A percentile compares a stretch with the other conserved stretches of the same genome.
phyloP scores from a whole-genome alignment of 2,113 vertebrate species.

The Tylochromis polylepis region DNA sequence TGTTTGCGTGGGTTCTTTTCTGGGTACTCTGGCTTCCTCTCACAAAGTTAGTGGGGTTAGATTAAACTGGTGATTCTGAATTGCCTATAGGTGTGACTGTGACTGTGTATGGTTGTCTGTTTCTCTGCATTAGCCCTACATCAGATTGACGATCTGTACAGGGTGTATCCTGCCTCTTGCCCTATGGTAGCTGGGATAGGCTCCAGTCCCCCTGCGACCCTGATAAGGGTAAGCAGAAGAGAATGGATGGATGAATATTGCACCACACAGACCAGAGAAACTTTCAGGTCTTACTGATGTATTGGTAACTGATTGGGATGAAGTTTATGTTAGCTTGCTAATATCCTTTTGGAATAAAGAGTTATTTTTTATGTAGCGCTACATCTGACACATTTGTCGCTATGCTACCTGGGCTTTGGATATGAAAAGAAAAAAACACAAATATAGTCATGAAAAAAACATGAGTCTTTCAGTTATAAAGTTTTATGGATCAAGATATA shows the following conservation, averaged over 20 bases:
- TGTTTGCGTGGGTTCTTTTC: background rate
- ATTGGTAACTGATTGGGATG: background rate
- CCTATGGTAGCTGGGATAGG: background rate
- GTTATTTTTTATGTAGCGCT: background rate
- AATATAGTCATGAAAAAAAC: background rate
- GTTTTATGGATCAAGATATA: background rate
- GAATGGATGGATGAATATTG: background rate
- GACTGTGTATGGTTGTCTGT: background rate
- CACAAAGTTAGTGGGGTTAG: background rate
- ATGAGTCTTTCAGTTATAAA: background rate
- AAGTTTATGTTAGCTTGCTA: background rate
- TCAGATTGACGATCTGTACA: too few species aligned
- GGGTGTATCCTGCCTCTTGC: background rate
- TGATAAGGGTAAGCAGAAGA: background rate
- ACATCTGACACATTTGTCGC: background rate
- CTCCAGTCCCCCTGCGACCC: background rate
- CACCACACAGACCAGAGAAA: background rate
- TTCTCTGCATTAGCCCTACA: background rate
- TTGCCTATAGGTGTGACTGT: background rate
- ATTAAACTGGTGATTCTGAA: background rate
- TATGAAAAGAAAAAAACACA: background rate
- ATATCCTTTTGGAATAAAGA: background rate
- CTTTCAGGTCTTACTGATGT: background rate
- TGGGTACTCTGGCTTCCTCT: background rate
- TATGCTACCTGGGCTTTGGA: background rate